Evolutionary conservation across 2,888 invertebrate species (phyloP), one percentile per base, ranked within the genome.

Genomic region (Netelia melanura): DNA sequence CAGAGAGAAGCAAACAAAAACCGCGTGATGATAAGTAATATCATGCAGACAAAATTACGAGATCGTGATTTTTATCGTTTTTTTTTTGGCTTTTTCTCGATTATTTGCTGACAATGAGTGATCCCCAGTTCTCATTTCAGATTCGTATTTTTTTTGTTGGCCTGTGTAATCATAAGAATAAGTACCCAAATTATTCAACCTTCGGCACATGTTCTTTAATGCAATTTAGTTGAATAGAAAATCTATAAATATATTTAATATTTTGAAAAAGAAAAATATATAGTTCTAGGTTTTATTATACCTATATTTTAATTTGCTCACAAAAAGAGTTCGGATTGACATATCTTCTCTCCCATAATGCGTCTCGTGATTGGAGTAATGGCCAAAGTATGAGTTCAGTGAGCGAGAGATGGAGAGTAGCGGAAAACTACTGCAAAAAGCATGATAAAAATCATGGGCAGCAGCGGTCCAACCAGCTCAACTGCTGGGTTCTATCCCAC

Each of bases 401-500:
- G 67, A 62, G 65, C 58, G 30, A 8, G 38, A 71, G 56, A 67
- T 56, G 64, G 44, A 3, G n/a, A 21, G 38, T 21, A 58, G 65
- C 21, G 74, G 38, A 65, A 64, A 71, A 71, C 21, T 17, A 65
- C 38, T 43, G 38, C 62, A 70, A 77, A 44, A 76, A 61, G 11
- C 25, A 68, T 77, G 70, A 67, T 62, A 70, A 62, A 78, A 83
- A 86, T 83, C 71, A 77, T 84, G 83, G 80, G 81, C 70, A 85
- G 80, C 58, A 84, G 84, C 83, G 88, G 90, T 90, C 90, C 90
- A 89, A 85, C 89, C 85, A 78, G 89, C 87, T 90, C 88, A 89
- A 87, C 81, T 85, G 90, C 89, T 88, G 87, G 89, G 88, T 88
- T 90, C 90, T 89, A 91, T 91, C 91, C 90, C 91, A 89, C 90